Conservation (phyloP, 2,888 invertebrate genomes). For the Drosophila subquinaria region DNA sequence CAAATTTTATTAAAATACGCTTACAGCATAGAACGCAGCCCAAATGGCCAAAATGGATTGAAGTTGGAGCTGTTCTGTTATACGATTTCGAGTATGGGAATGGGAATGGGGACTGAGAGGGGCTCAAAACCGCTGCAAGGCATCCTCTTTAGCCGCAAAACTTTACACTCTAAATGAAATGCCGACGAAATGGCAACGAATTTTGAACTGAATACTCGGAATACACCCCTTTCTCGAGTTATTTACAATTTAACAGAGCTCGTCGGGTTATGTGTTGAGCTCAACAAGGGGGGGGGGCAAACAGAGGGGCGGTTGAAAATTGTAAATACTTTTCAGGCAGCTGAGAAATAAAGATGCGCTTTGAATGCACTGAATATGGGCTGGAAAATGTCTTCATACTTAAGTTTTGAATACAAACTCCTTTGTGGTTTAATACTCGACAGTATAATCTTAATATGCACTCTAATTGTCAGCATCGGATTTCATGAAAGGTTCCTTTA, state of each 20-base stretch:
- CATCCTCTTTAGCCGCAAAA: constrained; percentile 64
- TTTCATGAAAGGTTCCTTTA: too few species aligned
- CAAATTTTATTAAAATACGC: constrained; percentile 84
- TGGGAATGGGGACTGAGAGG: constrained; percentile 3
- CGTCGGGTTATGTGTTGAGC: constrained; percentile 5
- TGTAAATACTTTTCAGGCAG: constrained; percentile 6
- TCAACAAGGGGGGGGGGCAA: constrained; percentile 10
- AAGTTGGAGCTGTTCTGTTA: constrained; percentile 5
- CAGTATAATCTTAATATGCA: not conserved
- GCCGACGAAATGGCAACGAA: constrained; percentile 46
- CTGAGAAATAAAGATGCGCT: not conserved
- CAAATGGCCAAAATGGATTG: constrained; percentile 45
- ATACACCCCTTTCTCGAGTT: constrained; percentile 37
- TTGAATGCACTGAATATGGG: not conserved
- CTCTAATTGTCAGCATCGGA: too few species aligned
- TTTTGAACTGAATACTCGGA: constrained; percentile 43
- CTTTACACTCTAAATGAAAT: constrained; percentile 65
- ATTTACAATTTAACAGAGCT: constrained; percentile 31
- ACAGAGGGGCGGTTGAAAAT: not conserved
- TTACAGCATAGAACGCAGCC: constrained; percentile 69
- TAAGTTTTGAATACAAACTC: not conserved
- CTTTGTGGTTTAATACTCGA: not conserved
- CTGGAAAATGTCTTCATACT: not conserved
- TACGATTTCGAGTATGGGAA: not conserved
- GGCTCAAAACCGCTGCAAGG: constrained; percentile 27